Evolutionary conservation across 2,113 vertebrate genomes (phyloP).

Genomic region (Octodon degus): DNA sequence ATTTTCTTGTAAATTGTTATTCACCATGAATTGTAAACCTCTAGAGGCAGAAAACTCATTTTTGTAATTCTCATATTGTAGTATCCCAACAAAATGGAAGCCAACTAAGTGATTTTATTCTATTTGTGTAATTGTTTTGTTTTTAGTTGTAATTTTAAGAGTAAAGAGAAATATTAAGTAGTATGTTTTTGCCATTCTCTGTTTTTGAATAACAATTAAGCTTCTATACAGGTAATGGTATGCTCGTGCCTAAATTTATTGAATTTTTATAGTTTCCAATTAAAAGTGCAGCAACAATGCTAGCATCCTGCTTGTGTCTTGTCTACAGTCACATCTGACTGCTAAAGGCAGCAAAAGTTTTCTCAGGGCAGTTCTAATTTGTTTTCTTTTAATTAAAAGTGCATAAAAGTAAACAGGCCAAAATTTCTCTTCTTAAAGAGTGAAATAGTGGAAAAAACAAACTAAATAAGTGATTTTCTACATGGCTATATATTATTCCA

Average conservation of each 20-base stretch:
- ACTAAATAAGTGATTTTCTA: background rate
- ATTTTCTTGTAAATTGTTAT: background rate
- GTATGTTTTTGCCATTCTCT: background rate
- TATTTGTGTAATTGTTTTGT: background rate
- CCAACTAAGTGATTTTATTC: background rate
- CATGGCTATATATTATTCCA: background rate
- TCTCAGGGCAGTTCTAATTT: background rate
- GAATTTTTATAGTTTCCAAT: background rate
- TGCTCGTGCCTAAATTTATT: background rate
- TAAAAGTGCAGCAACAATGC: background rate
- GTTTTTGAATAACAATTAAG: background rate
- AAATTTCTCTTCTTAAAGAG: background rate
- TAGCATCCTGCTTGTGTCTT: background rate
- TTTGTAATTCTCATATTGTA: slow-evolving; percentile 29
- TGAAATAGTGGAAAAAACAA: background rate
- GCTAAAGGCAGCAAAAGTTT: background rate
- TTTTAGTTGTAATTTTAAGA: background rate
- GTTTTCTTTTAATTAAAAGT: background rate
- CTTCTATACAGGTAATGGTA: background rate
- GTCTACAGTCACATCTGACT: background rate
- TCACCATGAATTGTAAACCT: background rate
- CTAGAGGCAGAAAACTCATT: background rate
- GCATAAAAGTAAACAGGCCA: background rate
- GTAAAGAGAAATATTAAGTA: background rate
- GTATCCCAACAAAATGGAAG: background rate